Evolutionary conservation across 2,888 invertebrate species (phyloP), one percentile per base, ranked within the genome.

Genomic region (Idaea dimidiata): DNA sequence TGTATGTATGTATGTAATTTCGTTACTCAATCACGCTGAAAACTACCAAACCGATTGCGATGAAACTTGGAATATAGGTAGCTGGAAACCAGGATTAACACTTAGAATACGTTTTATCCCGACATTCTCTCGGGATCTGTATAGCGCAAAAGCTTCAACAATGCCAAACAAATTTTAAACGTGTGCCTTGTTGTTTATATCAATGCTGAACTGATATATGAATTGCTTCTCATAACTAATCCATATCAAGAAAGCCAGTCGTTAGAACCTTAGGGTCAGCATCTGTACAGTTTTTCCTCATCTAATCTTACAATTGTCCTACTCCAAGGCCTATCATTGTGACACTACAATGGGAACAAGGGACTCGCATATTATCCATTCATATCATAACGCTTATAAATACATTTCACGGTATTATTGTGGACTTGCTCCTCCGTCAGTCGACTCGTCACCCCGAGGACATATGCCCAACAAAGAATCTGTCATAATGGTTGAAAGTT

Each of bases 361-460:
- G 72, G 75, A 78, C 80, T 79, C 83, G 83, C 82, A 84, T 85
- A 91, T 89, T 89, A 91, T 87, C 88, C 89, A 89, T 90, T 91
- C 90, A 90, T 87, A 91, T 91, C 88, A 89, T 88, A 89, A 87
- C 86, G 86, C 87, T 88, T 90, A 90, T 89, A 87, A 89, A 90
- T 88, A 87, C 83, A 84, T 87, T 84, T 88, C 85, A 83, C 84
- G 86, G 88, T 83, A 80, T 84, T 82, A 87, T 91, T 91, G 87
- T 90, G 79, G 82, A 82, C 77, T 79, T 43, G 43, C 43, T 43
- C 43, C 14, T 43, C 43, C 43, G 43, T 8, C 43, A 43, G 43
- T 78, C 84, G 83, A 84, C 86, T 84, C 79, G 75, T 82, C 82
- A 87, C 90, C 89, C 91, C 78, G 89, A 91, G 90, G 91, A 90